phyloP scores from a whole-genome alignment of 2,888 invertebrate species.

The Cheilosia vernalis region DNA sequence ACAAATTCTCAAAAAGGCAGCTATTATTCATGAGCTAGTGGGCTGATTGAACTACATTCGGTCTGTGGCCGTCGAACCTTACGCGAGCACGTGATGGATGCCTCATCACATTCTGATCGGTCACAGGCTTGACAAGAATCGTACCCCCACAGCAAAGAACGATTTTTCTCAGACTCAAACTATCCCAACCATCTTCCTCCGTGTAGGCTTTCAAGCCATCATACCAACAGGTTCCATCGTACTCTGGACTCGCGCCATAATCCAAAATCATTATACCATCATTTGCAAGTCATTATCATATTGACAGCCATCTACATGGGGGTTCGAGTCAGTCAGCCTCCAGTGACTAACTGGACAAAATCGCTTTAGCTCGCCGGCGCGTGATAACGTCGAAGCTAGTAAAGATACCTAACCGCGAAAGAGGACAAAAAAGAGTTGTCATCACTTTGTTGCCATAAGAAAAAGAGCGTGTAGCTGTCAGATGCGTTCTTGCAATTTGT shows the following conservation, averaged over 20 bases:
- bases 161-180: slow-evolving; percentile 27
- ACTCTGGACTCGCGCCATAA: slow-evolving; percentile 49
- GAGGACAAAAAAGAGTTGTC: slow-evolving; percentile 54
- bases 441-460: slow-evolving; percentile 53
- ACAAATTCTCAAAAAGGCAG: too few relatives aligned
- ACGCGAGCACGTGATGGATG: slow-evolving; percentile 12
- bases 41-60: too few relatives aligned
- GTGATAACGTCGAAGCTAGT: slow-evolving; percentile 48
- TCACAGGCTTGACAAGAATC: slow-evolving; percentile 31
- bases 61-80: neutral
- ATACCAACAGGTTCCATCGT: slow-evolving; percentile 51
- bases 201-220: slow-evolving; percentile 22
- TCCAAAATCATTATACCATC: slow-evolving; percentile 72
- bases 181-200: slow-evolving; percentile 4
- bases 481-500: slow-evolving; percentile 50
- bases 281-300: slow-evolving; percentile 75
- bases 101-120: slow-evolving; percentile 32
- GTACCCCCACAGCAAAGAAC: slow-evolving; percentile 16
- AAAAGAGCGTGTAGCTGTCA: slow-evolving; percentile 55
- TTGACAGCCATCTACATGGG: slow-evolving; percentile 72
- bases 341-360: slow-evolving; percentile 74
- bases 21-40: too few relatives aligned
- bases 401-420: slow-evolving; percentile 19
- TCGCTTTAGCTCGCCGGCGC: slow-evolving; percentile 45
- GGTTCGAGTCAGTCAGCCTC: slow-evolving; percentile 67